These are phyloP conservation scores for Phoebastria nigripes DNA, from an alignment of 2,797 vertebrate genomes.

Conservation along the genomic window DNA sequence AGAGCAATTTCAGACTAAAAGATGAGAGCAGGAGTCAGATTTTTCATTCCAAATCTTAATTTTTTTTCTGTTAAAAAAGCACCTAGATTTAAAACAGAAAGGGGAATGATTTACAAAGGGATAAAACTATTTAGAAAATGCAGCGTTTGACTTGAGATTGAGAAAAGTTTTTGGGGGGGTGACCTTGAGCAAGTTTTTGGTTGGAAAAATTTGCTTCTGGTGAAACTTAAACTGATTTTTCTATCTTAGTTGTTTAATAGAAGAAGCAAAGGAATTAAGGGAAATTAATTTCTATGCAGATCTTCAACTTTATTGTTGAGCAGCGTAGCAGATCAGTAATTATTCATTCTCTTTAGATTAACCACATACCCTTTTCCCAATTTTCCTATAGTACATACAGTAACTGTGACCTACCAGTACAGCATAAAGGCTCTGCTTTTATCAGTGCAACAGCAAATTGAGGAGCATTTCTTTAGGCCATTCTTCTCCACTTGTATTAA, in stretches of 20 bases:
- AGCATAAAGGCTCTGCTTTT: background rate
- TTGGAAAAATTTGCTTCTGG: background rate
- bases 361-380: background rate
- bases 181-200: background rate
- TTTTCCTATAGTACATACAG: background rate
- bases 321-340: background rate
- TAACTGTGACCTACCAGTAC: background rate
- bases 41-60: background rate
- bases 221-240: background rate
- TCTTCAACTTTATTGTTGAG: background rate
- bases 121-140: background rate
- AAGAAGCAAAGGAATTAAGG: background rate
- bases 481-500: background rate
- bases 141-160: background rate
- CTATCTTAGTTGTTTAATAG: background rate
- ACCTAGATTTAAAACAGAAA: background rate
- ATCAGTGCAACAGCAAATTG: background rate
- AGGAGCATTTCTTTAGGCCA: background rate
- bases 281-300: background rate
- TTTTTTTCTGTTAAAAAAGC: background rate
- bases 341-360: background rate
- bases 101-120: background rate
- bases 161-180: background rate
- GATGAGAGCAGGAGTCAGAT: background rate
- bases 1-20: background rate